Percentiles rank a stretch among this genome's conserved stretches.
These are phyloP conservation scores for Malthinus seriepunctatus DNA, from an alignment of 2,888 invertebrate genomes.

Conservation along the genomic window DNA sequence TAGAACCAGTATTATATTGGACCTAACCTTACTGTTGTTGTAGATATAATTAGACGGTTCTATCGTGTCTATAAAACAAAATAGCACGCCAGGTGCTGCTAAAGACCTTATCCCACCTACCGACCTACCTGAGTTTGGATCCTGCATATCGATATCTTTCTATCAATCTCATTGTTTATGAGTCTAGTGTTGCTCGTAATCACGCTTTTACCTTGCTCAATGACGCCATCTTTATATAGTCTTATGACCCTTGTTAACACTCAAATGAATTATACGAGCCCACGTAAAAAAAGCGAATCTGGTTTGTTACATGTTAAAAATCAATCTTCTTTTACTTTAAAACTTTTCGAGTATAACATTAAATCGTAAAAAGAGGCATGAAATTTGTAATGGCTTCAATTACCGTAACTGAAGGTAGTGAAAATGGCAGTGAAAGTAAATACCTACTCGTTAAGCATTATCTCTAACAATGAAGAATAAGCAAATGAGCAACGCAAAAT, in stretches of 20 bases:
- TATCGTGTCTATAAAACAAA: conserved; percentile 5
- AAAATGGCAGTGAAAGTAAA: conserved; percentile 33
- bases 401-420: conserved; percentile 25
- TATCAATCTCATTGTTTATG: conserved; percentile 41
- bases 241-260: conserved; percentile 41
- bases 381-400: conserved; percentile 26
- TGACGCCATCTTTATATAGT: conserved; percentile 32
- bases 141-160: conserved; percentile 24
- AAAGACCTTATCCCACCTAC: background rate
- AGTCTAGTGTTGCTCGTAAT: conserved; percentile 36
- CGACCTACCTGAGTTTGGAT: conserved; percentile 19
- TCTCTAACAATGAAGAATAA: conserved; percentile 35
- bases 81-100: conserved; percentile 7
- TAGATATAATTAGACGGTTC: conserved; percentile 6
- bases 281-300: conserved; percentile 28
- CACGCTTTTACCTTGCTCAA: conserved; percentile 34
- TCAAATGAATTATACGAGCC: conserved; percentile 43
- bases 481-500: conserved; percentile 26
- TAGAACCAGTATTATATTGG: background rate
- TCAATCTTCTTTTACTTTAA: conserved; percentile 2
- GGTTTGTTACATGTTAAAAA: conserved; percentile 20
- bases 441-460: conserved; percentile 33
- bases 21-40: conserved; percentile 1
- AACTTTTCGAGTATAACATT: conserved; percentile 18
- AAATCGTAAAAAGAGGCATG: conserved; percentile 25